These are phyloP conservation scores for Hypanus sabinus DNA, from an alignment of 2,113 vertebrate species.

Conservation along the genomic window DNA sequence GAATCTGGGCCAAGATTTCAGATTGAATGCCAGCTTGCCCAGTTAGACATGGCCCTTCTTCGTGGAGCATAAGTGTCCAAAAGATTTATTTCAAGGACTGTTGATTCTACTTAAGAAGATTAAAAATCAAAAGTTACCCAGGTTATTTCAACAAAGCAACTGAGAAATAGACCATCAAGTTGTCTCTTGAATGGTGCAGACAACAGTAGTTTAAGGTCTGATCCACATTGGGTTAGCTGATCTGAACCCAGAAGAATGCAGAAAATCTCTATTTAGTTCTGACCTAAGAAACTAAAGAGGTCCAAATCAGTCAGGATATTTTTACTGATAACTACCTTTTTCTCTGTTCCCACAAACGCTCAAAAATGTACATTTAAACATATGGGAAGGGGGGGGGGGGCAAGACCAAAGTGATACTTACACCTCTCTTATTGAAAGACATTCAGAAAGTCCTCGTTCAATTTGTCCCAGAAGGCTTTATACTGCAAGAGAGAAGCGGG, in stretches of 20 bases:
- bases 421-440: background rate
- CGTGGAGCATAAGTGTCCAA: background rate
- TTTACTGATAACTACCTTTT: background rate
- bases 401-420: background rate
- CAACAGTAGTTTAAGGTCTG: background rate
- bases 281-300: background rate
- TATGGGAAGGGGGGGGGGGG: background rate
- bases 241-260: background rate
- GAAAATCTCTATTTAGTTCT: background rate
- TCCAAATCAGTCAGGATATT: background rate
- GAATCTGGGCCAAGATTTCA: background rate
- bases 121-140: too few species aligned
- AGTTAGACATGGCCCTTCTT: background rate
- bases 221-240: background rate
- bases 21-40: background rate
- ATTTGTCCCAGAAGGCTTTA: background rate
- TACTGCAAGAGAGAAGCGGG: background rate
- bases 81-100: background rate
- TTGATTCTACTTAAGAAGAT: too few species aligned
- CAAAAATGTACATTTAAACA: background rate
- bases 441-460: background rate
- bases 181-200: background rate
- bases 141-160: background rate
- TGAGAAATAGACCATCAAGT: background rate
- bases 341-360: too few species aligned